Evolutionary conservation across 2,113 vertebrate species (phyloP).

Genomic region (Protobothrops flavoviridis): DNA sequence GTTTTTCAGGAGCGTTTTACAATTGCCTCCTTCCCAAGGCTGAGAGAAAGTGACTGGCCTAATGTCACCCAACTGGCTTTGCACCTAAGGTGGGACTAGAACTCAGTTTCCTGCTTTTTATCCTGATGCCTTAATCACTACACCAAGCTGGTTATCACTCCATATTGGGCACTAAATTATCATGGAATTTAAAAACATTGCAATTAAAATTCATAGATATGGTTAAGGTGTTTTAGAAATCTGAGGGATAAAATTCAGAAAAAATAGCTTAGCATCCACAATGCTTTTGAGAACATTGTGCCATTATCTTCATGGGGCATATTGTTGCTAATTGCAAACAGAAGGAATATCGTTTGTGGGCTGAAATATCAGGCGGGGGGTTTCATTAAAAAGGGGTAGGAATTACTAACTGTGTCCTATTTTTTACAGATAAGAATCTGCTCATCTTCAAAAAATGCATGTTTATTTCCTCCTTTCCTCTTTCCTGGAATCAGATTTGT

Average conservation of each 20-base stretch:
- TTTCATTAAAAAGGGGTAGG: neutral
- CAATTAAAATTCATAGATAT: neutral
- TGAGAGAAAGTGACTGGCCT: neutral
- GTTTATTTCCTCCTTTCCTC: neutral
- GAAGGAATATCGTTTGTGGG: neutral
- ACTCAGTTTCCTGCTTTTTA: neutral
- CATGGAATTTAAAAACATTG: neutral
- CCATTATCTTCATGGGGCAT: neutral
- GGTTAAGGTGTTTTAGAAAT: neutral
- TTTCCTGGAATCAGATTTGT: neutral
- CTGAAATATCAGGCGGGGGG: neutral
- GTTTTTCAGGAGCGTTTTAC: neutral
- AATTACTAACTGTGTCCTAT: neutral
- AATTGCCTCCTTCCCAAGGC: neutral
- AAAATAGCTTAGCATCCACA: no score
- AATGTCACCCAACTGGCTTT: neutral
- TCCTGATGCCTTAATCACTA: neutral
- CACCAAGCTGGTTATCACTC: neutral
- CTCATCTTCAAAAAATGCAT: neutral
- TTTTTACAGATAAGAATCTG: neutral
- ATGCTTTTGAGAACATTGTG: neutral
- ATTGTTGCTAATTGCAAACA: neutral
- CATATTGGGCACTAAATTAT: neutral
- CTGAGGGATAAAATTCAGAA: neutral
- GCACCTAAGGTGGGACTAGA: neutral